Evolutionary conservation across 2,888 invertebrate species (phyloP).

Genomic region (Tholera decimalis): DNA sequence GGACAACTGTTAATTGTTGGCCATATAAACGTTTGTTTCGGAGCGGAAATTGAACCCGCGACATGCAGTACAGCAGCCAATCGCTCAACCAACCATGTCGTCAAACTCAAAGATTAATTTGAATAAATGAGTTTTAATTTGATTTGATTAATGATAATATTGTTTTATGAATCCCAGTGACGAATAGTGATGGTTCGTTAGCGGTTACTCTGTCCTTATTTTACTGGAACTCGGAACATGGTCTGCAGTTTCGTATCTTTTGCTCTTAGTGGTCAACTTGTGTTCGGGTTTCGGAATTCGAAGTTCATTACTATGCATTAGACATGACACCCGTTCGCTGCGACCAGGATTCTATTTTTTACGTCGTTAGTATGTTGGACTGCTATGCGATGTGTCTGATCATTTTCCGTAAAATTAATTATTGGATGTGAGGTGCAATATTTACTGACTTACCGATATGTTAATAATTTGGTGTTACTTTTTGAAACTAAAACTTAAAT

Average conservation of each 20-base stretch:
- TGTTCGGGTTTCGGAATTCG: constrained; percentile 22
- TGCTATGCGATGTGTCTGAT: background rate
- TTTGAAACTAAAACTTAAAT: no score
- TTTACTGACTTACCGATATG: background rate
- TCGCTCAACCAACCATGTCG: no score
- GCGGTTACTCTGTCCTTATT: background rate
- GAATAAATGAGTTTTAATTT: no score
- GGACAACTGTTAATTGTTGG: no score
- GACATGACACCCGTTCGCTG: constrained; percentile 38
- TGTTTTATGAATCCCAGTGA: no score
- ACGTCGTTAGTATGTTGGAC: background rate
- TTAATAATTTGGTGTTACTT: background rate
- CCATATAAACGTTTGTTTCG: no score
- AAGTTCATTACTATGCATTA: constrained; percentile 58
- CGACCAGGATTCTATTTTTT: constrained; percentile 12
- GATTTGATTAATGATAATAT: background rate
- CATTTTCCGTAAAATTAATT: background rate
- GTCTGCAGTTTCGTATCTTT: constrained; percentile 18
- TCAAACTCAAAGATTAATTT: no score
- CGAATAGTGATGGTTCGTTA: background rate
- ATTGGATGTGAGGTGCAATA: background rate
- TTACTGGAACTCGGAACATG: background rate
- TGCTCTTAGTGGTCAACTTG: constrained; percentile 46
- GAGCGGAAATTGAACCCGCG: no score
- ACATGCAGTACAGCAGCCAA: no score